These are phyloP conservation scores for Phortica magna DNA, from an alignment of 2,888 invertebrate genomes.

Conservation along the genomic window DNA sequence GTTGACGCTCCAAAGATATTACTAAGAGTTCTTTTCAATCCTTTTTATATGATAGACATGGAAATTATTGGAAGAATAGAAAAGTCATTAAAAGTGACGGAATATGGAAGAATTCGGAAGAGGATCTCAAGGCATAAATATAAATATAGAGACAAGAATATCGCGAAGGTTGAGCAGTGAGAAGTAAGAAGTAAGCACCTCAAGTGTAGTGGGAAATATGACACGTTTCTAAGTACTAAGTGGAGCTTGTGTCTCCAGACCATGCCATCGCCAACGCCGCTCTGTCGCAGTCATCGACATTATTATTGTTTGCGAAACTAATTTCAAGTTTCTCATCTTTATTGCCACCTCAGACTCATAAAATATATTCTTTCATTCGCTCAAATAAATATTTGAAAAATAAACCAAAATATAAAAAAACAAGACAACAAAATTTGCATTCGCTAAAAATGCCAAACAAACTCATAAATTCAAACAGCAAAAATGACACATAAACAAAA, in stretches of 20 bases:
- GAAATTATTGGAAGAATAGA: background rate
- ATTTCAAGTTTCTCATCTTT: conserved; percentile 11
- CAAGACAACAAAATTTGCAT: conserved; percentile 68
- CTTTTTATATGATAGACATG: too few species aligned
- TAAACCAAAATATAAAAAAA: conserved; percentile 32
- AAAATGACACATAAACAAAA: conserved; percentile 60
- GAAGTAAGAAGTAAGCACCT: too few species aligned
- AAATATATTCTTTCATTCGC: conserved; percentile 55
- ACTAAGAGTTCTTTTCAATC: too few species aligned
- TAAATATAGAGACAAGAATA: too few species aligned
- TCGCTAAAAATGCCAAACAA: conserved; percentile 61
- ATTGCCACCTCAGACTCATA: conserved; percentile 49
- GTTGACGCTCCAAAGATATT: too few species aligned
- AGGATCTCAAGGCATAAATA: too few species aligned
- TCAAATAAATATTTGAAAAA: conserved; percentile 57
- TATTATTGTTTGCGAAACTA: background rate
- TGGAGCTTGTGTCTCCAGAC: too few species aligned
- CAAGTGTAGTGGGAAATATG: background rate
- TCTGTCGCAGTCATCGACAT: background rate
- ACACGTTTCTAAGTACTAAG: too few species aligned
- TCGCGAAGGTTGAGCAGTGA: too few species aligned
- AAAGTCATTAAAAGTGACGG: background rate
- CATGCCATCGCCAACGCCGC: too few species aligned
- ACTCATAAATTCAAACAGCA: conserved; percentile 68
- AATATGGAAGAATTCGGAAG: background rate